Conservation (phyloP, 92 coral and sea anemone species). For the Hydrozoanthus gracilis region DNA sequence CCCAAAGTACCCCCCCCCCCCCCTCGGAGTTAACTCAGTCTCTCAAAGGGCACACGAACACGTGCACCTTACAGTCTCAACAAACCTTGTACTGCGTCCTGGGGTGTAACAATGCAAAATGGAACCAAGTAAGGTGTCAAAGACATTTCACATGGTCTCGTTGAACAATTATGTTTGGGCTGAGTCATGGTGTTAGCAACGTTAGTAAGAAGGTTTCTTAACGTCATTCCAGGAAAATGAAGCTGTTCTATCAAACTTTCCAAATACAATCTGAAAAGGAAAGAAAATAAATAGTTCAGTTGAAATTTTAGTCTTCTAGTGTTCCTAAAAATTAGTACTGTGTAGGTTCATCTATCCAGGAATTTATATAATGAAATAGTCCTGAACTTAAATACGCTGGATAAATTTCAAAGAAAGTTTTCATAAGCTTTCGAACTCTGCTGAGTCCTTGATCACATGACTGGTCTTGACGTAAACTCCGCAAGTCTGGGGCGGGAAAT, state of each 20-base stretch:
- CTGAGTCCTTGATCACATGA: too few species aligned
- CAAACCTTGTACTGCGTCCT: conserved; percentile 12
- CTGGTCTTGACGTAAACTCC: too few species aligned
- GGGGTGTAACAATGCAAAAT: conserved; percentile 12
- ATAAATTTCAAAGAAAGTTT: too few species aligned
- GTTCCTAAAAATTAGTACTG: too few species aligned
- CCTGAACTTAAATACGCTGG: too few species aligned
- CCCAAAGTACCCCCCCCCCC: background rate
- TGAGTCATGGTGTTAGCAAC: background rate
- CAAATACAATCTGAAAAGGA: conserved; percentile 4
- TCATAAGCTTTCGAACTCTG: too few species aligned
- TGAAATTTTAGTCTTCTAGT: too few species aligned
- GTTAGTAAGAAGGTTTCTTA: conserved; percentile 5
- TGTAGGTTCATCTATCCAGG: background rate
- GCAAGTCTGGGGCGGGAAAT: too few species aligned
- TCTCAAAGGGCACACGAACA: background rate
- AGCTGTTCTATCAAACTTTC: conserved; percentile 5
- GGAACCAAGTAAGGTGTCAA: conserved; percentile 9
- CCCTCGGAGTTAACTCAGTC: background rate
- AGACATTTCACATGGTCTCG: conserved; percentile 25
- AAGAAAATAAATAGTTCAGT: background rate
- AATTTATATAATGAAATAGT: too few species aligned
- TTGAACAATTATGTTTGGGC: background rate
- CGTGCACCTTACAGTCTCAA: background rate
- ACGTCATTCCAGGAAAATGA: conserved; percentile 21